Evolutionary conservation across 2,888 invertebrate genomes (phyloP), one percentile per base, ranked within the genome.

Genomic region (Stenotaenia linearis): DNA sequence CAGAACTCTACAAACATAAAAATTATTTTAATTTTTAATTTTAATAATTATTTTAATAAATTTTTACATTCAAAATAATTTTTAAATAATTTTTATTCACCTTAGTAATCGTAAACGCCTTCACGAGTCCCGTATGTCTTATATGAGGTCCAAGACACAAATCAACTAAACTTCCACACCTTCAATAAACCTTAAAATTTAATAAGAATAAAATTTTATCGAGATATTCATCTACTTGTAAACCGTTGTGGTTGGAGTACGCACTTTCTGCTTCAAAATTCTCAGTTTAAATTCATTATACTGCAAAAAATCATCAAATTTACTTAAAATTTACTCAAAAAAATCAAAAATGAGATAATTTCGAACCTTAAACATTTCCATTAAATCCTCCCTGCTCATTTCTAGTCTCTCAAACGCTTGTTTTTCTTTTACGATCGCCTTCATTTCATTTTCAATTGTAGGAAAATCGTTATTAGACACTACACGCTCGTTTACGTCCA

Each of bases 331-430:
- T 74, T 30, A 37, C 10, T 75, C 80, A 56, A 32, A 30, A 9
- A 35, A n/a, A 32, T 77, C 18, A 23, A 12, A 37, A 18, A 61
- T 61, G 32, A 50, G n/a, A 10, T 12, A 30, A 79, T 30, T 35
- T 32, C 37, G 9, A 21, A 87, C 87, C 83, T 93, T 93, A 85
- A 99, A 99, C 98, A 99, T 98, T 86, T 98, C 94, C 37, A 98
- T 85, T 6, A 99, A 88, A 85, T 98, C 95, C 82, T 94, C 93
- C 85, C 98, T 99, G 15, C 91, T 94, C 87, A 99, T 90, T 86
- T 96, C 98, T 4, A 99, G 88, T n/a, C 99, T 90, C 86, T 99
- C 98, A 85, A 99, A 99, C 0, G 93, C 92, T 85, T 99, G 99
- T 84, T 98, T 98, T 83, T 99, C 98, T 86, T 98, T 98, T 0